These are phyloP conservation scores for Drosophila orosa DNA, from an alignment of 1,140 invertebrate species.

Conservation along the genomic window DNA sequence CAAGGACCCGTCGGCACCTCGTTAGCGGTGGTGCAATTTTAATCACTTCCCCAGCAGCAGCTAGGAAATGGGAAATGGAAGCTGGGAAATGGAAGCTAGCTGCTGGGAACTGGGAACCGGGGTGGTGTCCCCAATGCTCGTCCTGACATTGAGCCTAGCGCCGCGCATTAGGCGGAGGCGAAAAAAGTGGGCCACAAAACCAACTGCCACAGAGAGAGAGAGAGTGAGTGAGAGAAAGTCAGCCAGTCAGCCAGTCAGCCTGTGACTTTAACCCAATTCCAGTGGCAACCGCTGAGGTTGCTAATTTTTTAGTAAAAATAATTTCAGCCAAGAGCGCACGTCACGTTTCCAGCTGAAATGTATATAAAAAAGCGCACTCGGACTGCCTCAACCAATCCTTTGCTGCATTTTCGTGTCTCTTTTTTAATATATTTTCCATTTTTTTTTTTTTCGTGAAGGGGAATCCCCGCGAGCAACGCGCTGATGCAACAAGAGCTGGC, in stretches of 20 bases:
- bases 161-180: conserved; percentile 44
- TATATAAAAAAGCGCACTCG: conserved; percentile 42
- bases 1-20: conserved; percentile 25
- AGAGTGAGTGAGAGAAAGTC: neutral
- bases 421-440: conserved; percentile 6
- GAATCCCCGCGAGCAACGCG: conserved; percentile 63
- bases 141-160: conserved; percentile 42
- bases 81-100: neutral
- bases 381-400: conserved; percentile 26
- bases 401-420: conserved; percentile 2
- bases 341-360: conserved; percentile 51
- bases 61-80: neutral
- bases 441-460: conserved; percentile 37
- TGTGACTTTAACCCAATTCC: conserved; percentile 80
- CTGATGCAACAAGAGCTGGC: conserved; percentile 74
- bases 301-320: conserved; percentile 77
- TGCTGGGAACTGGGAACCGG: neutral
- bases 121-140: conserved; percentile 36
- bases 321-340: conserved; percentile 60
- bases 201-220: conserved; percentile 19
- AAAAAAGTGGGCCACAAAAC: conserved; percentile 66
- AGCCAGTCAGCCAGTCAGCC: conserved; percentile 29
- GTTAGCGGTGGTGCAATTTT: conserved; percentile 43
- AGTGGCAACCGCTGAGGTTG: conserved; percentile 74
- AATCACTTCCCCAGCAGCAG: conserved; percentile 28